A percentile compares a stretch with the other conserved stretches of the same genome.
phyloP scores from a whole-genome alignment of 2,888 invertebrate species.

The Lithosia quadra region DNA sequence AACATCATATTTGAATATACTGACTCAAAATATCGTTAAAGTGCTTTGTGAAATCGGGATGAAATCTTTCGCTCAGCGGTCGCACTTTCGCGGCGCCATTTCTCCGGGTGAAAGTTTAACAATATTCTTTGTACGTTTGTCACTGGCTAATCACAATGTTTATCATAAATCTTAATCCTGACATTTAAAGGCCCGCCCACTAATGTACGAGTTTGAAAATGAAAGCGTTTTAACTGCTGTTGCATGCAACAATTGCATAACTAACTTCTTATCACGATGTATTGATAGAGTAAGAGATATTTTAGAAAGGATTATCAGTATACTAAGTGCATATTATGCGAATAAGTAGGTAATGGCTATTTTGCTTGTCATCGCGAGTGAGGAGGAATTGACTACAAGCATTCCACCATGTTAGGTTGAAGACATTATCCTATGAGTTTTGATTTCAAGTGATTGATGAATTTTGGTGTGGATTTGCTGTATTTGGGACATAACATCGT shows the following conservation, averaged over 20 bases:
- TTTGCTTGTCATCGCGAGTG: not conserved
- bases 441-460: not conserved
- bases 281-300: slow-evolving; percentile 51
- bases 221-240: slow-evolving; percentile 68
- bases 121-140: slow-evolving; percentile 80
- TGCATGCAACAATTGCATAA: slow-evolving; percentile 64
- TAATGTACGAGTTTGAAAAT: slow-evolving; percentile 64
- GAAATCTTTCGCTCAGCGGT: slow-evolving; percentile 64
- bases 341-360: not conserved
- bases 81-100: slow-evolving; percentile 76
- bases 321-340: not conserved
- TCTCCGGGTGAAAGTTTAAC: slow-evolving; percentile 80
- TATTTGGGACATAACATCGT: not conserved
- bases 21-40: slow-evolving; percentile 35
- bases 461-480: not conserved
- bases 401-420: not conserved
- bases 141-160: slow-evolving; percentile 76
- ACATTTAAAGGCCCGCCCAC: slow-evolving; percentile 75
- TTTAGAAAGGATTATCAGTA: slow-evolving; percentile 53
- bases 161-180: slow-evolving; percentile 77
- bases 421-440: not conserved
- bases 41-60: slow-evolving; percentile 63
- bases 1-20: slow-evolving; percentile 35
- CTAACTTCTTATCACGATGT: slow-evolving; percentile 45
- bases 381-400: not conserved